Conservation (phyloP, 2,113 vertebrate genomes). For the Callionymus lyra region DNA sequence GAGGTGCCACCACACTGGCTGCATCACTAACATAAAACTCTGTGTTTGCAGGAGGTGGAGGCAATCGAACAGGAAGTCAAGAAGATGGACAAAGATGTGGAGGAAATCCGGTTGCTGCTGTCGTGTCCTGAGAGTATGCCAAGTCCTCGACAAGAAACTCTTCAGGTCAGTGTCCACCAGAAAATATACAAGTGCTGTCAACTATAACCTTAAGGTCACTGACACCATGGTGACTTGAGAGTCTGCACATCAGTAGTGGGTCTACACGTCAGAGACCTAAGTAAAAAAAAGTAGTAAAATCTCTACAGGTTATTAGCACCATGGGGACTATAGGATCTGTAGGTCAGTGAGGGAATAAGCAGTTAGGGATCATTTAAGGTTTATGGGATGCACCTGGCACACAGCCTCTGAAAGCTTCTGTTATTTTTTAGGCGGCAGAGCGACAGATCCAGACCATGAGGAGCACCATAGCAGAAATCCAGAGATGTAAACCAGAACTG, state of each 20-base stretch:
- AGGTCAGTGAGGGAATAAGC: too few species aligned
- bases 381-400: too few species aligned
- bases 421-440: slow-evolving; percentile 61
- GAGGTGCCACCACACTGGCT: too few species aligned
- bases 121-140: slow-evolving; percentile 75
- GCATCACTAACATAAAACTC: neutral
- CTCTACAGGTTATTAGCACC: too few species aligned
- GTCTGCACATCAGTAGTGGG: too few species aligned
- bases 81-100: slow-evolving; percentile 73
- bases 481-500: slow-evolving; percentile 71
- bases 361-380: too few species aligned
- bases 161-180: slow-evolving; percentile 68
- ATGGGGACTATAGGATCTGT: too few species aligned
- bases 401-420: too few species aligned
- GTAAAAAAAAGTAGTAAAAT: too few species aligned
- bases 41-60: slow-evolving; percentile 71
- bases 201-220: slow-evolving; percentile 70
- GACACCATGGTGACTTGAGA: too few species aligned
- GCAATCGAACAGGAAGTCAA: slow-evolving; percentile 80
- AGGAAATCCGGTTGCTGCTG: slow-evolving; percentile 73
- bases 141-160: slow-evolving; percentile 69
- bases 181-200: too few species aligned
- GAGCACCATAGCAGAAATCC: slow-evolving; percentile 69
- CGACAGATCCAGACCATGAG: slow-evolving; percentile 75
- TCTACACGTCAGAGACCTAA: too few species aligned